Evolutionary conservation across 2,797 vertebrate species (phyloP).

Genomic region (Sternotherus odoratus): DNA sequence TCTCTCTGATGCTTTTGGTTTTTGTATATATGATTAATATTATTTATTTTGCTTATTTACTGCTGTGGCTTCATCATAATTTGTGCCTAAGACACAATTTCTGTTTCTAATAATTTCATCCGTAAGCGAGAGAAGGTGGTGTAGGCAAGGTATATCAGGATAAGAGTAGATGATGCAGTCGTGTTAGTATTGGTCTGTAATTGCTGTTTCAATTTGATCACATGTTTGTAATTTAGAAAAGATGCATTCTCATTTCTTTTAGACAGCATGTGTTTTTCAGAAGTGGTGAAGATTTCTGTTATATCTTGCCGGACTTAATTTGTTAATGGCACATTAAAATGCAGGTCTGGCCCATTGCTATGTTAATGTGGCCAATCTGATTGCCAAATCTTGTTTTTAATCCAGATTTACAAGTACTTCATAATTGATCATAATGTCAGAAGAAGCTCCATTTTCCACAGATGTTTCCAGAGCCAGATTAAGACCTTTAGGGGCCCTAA

Average conservation of each 20-base stretch:
- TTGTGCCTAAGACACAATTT: conserved; percentile 4
- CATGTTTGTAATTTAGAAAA: background rate
- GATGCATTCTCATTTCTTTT: background rate
- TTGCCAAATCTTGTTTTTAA: background rate
- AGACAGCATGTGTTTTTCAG: background rate
- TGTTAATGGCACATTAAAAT: background rate
- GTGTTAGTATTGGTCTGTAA: background rate
- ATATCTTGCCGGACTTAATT: background rate
- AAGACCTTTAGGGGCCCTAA: too few species aligned
- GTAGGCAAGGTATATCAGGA: background rate
- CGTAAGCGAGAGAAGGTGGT: background rate
- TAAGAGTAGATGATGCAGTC: background rate
- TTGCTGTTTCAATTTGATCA: background rate
- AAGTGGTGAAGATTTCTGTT: background rate
- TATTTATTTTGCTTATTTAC: background rate
- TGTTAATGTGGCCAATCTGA: background rate
- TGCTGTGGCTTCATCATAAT: background rate
- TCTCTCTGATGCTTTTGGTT: background rate
- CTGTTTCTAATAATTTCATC: background rate
- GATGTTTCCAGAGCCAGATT: too few species aligned
- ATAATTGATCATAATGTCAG: background rate
- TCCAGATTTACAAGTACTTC: background rate
- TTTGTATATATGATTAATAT: background rate
- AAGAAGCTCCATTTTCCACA: background rate
- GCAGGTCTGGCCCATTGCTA: background rate